These are phyloP conservation scores for Hippasteria phrygiana DNA, from an alignment of 53 echinoderm and acorn worm genomes.

Conservation along the genomic window DNA sequence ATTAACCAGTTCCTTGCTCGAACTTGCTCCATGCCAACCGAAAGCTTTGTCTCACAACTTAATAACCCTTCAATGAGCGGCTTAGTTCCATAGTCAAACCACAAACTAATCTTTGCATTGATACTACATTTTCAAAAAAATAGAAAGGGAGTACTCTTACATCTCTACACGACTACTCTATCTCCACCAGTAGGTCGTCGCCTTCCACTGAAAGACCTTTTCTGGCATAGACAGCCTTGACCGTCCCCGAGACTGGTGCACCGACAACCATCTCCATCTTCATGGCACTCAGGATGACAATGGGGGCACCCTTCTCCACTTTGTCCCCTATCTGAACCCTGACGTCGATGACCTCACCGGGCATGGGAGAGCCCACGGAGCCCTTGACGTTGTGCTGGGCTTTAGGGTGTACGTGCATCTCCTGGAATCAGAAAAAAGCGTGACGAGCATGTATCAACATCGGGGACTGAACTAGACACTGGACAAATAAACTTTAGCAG, in stretches of 20 bases:
- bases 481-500: too few relatives aligned
- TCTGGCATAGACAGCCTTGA: constrained; percentile 78
- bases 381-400: constrained; percentile 87
- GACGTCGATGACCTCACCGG: constrained; percentile 93
- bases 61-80: too few relatives aligned
- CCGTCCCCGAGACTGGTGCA: constrained; percentile 81
- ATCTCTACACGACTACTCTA: constrained; percentile 62
- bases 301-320: constrained; percentile 87
- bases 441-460: too few relatives aligned
- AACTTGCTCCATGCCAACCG: too few relatives aligned
- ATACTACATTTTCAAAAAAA: too few relatives aligned
- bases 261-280: constrained; percentile 99
- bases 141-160: too few relatives aligned
- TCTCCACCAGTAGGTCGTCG: constrained; percentile 86
- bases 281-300: constrained; percentile 96
- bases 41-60: too few relatives aligned
- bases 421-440: constrained; percentile 43
- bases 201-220: constrained; percentile 86
- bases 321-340: constrained; percentile 82
- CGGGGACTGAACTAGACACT: too few relatives aligned
- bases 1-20: too few relatives aligned
- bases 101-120: too few relatives aligned
- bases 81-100: too few relatives aligned
- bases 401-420: constrained; percentile 94
- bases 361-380: constrained; percentile 96